Evolutionary conservation across 2,888 invertebrate species (phyloP).

Genomic region (Erebia aethiops): DNA sequence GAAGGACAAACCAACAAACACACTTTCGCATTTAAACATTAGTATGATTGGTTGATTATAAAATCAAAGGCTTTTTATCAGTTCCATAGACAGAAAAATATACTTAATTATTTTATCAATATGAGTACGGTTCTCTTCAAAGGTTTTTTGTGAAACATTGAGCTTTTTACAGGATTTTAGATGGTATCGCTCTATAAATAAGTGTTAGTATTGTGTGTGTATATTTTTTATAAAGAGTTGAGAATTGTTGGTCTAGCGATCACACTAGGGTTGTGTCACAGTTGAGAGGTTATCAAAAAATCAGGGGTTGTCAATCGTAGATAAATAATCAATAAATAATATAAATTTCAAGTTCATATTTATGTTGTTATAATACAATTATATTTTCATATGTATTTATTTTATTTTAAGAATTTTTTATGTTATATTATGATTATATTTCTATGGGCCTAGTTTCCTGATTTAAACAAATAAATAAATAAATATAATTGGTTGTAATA

Average conservation of each 20-base stretch:
- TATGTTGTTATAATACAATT: background rate
- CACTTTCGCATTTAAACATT: too few species aligned
- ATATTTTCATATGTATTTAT: too few species aligned
- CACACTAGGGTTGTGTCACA: constrained; percentile 38
- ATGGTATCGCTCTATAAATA: background rate
- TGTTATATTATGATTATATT: too few species aligned
- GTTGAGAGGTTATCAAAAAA: constrained; percentile 38
- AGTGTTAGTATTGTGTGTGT: constrained; percentile 3
- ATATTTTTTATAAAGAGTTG: background rate
- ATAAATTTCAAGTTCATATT: background rate
- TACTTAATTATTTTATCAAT: constrained; percentile 23
- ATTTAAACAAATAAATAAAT: too few species aligned
- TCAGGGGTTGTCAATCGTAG: constrained; percentile 29
- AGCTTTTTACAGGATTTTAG: background rate
- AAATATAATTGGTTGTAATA: too few species aligned
- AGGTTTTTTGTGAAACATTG: background rate
- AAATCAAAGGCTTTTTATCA: constrained; percentile 22
- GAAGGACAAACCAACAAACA: too few species aligned
- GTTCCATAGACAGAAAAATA: constrained; percentile 32
- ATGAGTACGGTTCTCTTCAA: constrained; percentile 2
- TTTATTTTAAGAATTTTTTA: too few species aligned
- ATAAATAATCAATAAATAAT: background rate
- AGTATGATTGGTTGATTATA: constrained; percentile 12
- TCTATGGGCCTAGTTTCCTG: too few species aligned
- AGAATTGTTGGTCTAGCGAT: constrained; percentile 15